Percentiles rank a stretch among this genome's conserved stretches.
phyloP scores from a whole-genome alignment of 2,113 vertebrate genomes.

The Atrichornis clamosus region DNA sequence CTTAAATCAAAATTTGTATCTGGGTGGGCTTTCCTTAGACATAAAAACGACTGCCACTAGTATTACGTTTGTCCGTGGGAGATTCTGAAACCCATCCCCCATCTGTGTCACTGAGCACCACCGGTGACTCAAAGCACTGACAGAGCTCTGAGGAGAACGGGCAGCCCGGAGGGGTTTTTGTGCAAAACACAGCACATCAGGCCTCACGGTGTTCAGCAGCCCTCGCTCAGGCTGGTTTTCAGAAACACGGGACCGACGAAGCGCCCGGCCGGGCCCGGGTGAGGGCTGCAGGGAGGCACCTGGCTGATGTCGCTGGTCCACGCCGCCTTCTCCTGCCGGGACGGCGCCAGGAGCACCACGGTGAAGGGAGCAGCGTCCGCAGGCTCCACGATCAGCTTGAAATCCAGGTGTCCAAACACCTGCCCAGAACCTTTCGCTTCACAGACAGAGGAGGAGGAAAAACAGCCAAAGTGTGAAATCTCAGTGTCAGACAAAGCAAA shows the following conservation, averaged over 20 bases:
- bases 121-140: not conserved
- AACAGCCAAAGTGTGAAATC: not conserved
- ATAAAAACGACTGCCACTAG: not conserved
- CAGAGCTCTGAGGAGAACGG: not conserved
- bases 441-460: not conserved
- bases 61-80: not conserved
- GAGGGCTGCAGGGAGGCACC: conserved; percentile 69
- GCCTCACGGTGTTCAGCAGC: not conserved
- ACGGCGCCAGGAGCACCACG: conserved; percentile 90
- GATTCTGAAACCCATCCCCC: not conserved
- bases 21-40: not conserved
- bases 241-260: not conserved
- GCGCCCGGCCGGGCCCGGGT: not conserved
- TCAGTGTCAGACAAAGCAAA: not conserved
- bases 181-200: not conserved
- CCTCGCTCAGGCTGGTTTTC: not conserved
- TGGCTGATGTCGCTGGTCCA: conserved; percentile 99
- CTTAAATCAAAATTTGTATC: not conserved
- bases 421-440: conserved; percentile 89
- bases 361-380: conserved; percentile 86
- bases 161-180: not conserved
- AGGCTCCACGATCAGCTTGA: conserved; percentile 93
- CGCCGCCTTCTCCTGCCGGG: conserved; percentile 94
- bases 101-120: not conserved
- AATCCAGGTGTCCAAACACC: conserved; percentile 95